Base-by-base conservation (phyloP, 1,140 invertebrate species). In the Eumeta japonica region DNA sequence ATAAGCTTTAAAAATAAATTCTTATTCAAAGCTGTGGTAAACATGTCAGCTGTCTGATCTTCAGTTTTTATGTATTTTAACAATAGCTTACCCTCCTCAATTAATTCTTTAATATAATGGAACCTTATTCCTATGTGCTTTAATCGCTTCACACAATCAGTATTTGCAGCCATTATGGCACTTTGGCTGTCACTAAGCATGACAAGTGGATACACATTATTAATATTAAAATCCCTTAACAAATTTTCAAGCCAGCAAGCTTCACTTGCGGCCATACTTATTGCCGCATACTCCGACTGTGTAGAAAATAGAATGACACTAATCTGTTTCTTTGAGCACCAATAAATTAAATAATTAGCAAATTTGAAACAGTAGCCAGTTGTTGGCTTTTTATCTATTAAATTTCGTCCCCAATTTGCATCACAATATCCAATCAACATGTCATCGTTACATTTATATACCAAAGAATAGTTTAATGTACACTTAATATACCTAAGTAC, bases 211-310 rank as follows among this genome's bases (percentile, higher is more conserved):
- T 30, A 5, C 13, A 11, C 28, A 10, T 12, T 30, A 7, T 7
- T 7, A 7, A 30, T 5, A 7, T 12, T 5, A 11, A 30, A 9
- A 9, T 30, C 28, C 9, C 5, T 13, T 11, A 10, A 10, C 12
- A 30, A 30, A 30, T 30, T 30, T 10, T 30, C 12, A 11, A 30
- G 7, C 28, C 28, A 30, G 13, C 28, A 30, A 10, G 7, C 28
- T 5, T 30, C 28, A 5, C 5, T 12, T 30, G 12, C 28, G 7
- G 4, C 9, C 13, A 4, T 10, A 7, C 28, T 13, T 12, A 30
- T 5, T 10, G 28, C 28, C 12, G 12, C 28, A 14, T 30, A 30
- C 13, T 30, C 28, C 5, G 7, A 5, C 12, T 30, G 5, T 30
- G 28, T 30, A 5, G 28, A 30, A 9, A 12, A 30, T 13, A 30